These are phyloP conservation scores for Polietes domitor DNA, from an alignment of 2,888 invertebrate species.

Conservation along the genomic window DNA sequence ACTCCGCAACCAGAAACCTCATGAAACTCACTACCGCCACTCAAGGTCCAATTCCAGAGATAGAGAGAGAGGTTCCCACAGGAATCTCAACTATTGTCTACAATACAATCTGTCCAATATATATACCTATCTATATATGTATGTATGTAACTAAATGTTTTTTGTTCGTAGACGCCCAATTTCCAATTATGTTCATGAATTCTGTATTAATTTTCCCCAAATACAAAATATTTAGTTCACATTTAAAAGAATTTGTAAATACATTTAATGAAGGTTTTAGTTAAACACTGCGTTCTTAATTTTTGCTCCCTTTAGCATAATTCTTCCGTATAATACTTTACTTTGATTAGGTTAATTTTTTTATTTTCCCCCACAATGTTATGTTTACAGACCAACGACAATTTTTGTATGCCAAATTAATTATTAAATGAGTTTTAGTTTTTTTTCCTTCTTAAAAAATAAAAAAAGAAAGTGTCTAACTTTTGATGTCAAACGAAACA, in stretches of 20 bases:
- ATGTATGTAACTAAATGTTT: slow-evolving; percentile 2
- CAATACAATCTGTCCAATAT: background rate
- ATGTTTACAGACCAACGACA: slow-evolving; percentile 55
- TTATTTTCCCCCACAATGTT: slow-evolving; percentile 46
- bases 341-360: background rate
- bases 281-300: background rate
- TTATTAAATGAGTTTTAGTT: slow-evolving; percentile 54
- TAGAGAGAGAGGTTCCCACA: background rate
- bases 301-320: background rate
- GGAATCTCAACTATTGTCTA: background rate
- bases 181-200: background rate
- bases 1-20: slow-evolving; percentile 57
- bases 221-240: background rate
- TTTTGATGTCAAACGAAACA: slow-evolving; percentile 44
- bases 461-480: slow-evolving; percentile 21
- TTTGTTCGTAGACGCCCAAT: too few species aligned
- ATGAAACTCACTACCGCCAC: background rate
- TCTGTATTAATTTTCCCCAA: background rate
- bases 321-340: background rate
- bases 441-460: slow-evolving; percentile 15
- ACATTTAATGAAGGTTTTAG: background rate
- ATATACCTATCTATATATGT: slow-evolving; percentile 4
- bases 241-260: background rate
- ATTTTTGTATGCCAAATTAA: slow-evolving; percentile 69
- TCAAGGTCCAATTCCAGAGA: background rate